Evolutionary conservation across 2,797 vertebrate species (phyloP).

Genomic region (Glossophaga mutica): DNA sequence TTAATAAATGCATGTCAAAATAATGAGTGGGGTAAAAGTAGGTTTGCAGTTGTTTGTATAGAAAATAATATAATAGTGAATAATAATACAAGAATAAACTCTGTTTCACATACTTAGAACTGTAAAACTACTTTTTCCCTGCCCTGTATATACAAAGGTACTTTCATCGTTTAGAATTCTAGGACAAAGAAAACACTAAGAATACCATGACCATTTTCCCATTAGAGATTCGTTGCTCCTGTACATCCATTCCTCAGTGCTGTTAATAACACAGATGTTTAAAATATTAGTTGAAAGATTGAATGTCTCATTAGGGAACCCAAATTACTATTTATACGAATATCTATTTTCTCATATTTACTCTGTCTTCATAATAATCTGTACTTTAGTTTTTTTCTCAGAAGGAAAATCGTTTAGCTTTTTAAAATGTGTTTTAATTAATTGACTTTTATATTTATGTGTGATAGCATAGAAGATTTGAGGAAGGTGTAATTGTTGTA

Average conservation of each 20-base stretch:
- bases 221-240: not conserved
- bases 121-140: not conserved
- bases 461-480: not conserved
- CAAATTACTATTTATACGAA: not conserved
- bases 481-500: not conserved
- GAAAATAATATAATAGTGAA: not conserved
- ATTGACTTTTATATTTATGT: not conserved
- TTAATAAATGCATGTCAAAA: not conserved
- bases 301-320: not conserved
- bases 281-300: not conserved
- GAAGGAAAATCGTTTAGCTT: not conserved
- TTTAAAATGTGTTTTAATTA: conserved; percentile 17
- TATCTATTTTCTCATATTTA: not conserved
- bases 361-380: not conserved
- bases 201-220: not conserved
- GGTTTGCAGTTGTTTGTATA: not conserved
- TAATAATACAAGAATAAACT: not conserved
- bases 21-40: not conserved
- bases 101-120: not conserved
- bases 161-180: not conserved
- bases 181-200: not conserved
- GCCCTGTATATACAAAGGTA: not conserved
- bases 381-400: not conserved
- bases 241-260: not conserved
- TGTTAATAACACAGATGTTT: not conserved